These are phyloP conservation scores for Actenoides lindsayi DNA, from an alignment of 2,113 vertebrate genomes.

Conservation along the genomic window DNA sequence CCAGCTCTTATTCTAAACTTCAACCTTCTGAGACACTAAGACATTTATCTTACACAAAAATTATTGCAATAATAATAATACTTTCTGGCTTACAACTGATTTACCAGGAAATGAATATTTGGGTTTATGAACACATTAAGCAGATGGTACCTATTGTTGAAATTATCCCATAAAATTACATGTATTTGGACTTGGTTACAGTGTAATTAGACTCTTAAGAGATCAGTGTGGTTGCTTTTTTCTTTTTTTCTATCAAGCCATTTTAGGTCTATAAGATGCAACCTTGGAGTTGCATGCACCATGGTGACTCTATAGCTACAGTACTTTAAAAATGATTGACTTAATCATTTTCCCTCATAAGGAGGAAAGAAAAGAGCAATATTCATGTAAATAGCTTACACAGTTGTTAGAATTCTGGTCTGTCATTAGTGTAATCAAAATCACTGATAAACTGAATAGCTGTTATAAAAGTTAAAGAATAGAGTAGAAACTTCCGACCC, in stretches of 20 bases:
- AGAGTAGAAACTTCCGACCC: not conserved
- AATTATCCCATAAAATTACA: conserved; percentile 18
- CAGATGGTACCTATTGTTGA: conserved; percentile 42
- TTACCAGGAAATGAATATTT: conserved; percentile 62
- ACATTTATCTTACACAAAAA: conserved; percentile 19
- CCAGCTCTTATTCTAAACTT: conserved; percentile 42
- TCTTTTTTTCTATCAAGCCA: not conserved
- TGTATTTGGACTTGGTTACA: not conserved
- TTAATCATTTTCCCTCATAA: not conserved
- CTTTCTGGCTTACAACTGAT: conserved; percentile 24
- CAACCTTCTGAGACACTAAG: conserved; percentile 28
- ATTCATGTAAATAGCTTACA: not conserved
- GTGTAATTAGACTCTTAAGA: not conserved
- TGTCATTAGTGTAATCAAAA: not conserved
- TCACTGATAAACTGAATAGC: not conserved
- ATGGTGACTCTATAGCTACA: not conserved
- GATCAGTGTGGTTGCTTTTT: not conserved
- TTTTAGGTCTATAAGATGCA: not conserved
- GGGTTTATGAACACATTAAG: conserved; percentile 55
- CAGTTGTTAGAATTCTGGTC: not conserved
- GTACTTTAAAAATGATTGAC: not conserved
- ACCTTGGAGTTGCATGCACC: not conserved
- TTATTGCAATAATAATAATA: conserved; percentile 49
- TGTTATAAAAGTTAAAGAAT: not conserved
- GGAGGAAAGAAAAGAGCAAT: not conserved